Evolutionary conservation across 35 echinoderm and acorn worm genomes (phyloP), one percentile per base, ranked within the genome.

Genomic region (Holothuria glaberrima): DNA sequence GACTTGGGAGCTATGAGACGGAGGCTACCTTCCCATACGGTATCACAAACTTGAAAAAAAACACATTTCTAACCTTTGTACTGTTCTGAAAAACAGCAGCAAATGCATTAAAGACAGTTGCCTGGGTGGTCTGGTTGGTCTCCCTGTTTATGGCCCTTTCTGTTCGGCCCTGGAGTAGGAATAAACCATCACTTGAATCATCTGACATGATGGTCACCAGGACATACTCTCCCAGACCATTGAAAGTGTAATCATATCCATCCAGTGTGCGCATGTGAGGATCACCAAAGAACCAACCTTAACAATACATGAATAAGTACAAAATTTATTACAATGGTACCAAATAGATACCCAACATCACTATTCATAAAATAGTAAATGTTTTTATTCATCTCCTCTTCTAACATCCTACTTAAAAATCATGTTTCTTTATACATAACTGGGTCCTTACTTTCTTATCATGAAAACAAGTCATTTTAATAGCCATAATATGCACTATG

Each of bases 211-310:
- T 57, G 4, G 69, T 50, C 33, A 93, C 32, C 24, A 93, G 74
- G 1, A 70, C 60, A 45, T 89, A 95, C 41, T 95, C 90, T 30
- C 94, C 94, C 0, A 92, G 74, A 41, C 94, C 94, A 71, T 95
- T 95, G 80, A 92, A 95, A 19, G 94, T 92, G 54, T 95, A 92
- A 5, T 44, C 59, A 30, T 48, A 69, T 1, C 80, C 90, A 86
- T 95, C 94, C 21, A 92, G 52, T 36, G 94, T 95, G 19, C 41
- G 89, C n/a, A 95, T 82, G 41, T 95, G 93, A 21, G 90, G 94
- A 63, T 95, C 94, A 30, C 94, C 94, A 71, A 83, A 95, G 16
- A 83, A 92, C 86, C 88, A 92, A 75, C 90, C 94, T 95, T 48
- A 9, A 31, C n/a, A 24, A 65, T 12, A 22, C 19, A 66, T 9